Base-by-base conservation (phyloP, 2,113 vertebrate species). In the Bostrychus sinensis region DNA sequence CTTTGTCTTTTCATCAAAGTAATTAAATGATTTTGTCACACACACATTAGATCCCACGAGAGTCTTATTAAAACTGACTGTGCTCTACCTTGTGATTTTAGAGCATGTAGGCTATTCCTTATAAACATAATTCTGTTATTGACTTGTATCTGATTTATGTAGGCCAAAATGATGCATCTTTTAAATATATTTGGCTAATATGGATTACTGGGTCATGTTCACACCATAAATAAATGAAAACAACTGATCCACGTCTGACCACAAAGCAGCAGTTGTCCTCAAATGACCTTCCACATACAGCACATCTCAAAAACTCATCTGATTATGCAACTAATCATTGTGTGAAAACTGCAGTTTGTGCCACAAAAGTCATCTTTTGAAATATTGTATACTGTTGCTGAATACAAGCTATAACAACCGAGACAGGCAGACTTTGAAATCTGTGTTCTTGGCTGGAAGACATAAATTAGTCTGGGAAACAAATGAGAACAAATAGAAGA, bases 381-480 rank as follows among this genome's bases (percentile, higher is more conserved):
- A 62, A 75, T 56, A 57, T 54, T 57, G 16, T n/a, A 1, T 10
- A 51, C 28, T 55, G 28, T 56, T 11, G 42, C 65, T 70, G 43
- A 28, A 72, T 54, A 76, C 38, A 55, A 76, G 36, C 28, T 30
- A 19, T 70, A 46, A 48, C 6, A 17, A 51, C 64, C 51, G 12
- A 54, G 75, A 66, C 37, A 41, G 45, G 25, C 20, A 14, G 20
- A 22, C 22, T 54, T 68, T 70, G 66, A 54, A 55, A 28, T 54
- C n/a, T 26, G 42, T 65, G 5, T 23, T 34, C 38, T 19, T 0
- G 61, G 57, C 22, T 64, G 45, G 22, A 55, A 81, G 75, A 72
- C 23, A 41, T 23, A 70, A 46, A 72, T 82, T 69, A 62, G 61
- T 75, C 56, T 61, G 30, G 61, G 36, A 72, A 80, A 83, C 32